Evolutionary conservation across 2,113 vertebrate genomes (phyloP).

Genomic region (Empidonax traillii): DNA sequence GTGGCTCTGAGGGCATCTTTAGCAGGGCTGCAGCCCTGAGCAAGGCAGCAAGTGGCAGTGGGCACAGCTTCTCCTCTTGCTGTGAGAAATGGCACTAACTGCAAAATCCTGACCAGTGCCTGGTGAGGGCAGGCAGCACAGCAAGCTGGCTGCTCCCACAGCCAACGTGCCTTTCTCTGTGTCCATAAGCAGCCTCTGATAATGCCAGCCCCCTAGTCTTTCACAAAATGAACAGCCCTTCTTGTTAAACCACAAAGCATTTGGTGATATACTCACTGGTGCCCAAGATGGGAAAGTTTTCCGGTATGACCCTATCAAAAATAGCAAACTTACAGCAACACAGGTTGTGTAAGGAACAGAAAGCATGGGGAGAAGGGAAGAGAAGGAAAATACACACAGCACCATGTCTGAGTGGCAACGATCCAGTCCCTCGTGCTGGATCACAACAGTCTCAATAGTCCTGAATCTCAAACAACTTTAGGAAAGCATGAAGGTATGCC

Average conservation of each 20-base stretch:
- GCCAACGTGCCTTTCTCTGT: background rate
- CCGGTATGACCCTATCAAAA: background rate
- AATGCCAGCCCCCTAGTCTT: background rate
- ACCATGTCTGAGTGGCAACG: fast-evolving
- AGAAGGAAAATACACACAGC: background rate
- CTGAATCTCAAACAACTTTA: background rate
- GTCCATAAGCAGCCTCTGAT: background rate
- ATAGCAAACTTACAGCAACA: background rate
- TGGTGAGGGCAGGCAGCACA: background rate
- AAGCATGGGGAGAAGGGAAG: background rate
- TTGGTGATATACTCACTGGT: background rate
- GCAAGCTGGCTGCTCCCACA: background rate
- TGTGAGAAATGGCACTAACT: background rate
- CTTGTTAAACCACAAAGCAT: background rate
- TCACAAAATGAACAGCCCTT: background rate
- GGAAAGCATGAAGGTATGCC: background rate
- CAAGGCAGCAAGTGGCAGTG: background rate
- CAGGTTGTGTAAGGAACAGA: background rate
- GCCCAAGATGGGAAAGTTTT: background rate
- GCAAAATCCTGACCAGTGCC: background rate
- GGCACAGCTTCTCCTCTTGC: background rate
- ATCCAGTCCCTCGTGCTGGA: background rate
- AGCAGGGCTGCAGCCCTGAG: background rate
- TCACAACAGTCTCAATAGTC: background rate
- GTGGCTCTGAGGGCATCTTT: background rate